Evolutionary conservation across 2,113 vertebrate species (phyloP).

Genomic region (Danio rerio): DNA sequence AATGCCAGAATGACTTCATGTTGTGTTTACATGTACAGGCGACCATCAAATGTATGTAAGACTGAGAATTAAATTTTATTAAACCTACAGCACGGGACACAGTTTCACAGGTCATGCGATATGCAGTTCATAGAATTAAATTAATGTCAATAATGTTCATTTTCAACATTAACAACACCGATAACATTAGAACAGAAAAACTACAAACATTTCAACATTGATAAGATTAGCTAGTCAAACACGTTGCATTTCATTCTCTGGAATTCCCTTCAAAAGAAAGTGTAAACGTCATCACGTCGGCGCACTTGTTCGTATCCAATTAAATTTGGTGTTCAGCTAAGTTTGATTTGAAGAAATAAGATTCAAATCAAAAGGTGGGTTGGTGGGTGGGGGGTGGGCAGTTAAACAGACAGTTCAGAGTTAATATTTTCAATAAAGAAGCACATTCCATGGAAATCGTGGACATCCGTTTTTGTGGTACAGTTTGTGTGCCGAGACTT

Average conservation of each 20-base stretch:
- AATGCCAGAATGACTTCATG: not conserved
- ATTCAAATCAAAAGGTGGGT: not conserved
- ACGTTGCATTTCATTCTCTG: constrained; percentile 80
- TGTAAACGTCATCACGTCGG: constrained; percentile 84
- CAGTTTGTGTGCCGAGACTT: constrained; percentile 50
- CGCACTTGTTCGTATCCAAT: constrained; percentile 70
- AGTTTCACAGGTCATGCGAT: constrained; percentile 90
- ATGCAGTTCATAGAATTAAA: constrained; percentile 84
- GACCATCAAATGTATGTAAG: not conserved
- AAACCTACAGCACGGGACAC: constrained; percentile 89
- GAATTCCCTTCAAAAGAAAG: constrained; percentile 79
- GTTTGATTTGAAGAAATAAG: constrained; percentile 44
- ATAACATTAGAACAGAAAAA: constrained; percentile 77
- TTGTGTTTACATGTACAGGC: not conserved
- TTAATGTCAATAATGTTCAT: constrained; percentile 68
- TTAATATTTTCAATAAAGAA: constrained; percentile 75
- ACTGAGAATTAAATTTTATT: constrained; percentile 83
- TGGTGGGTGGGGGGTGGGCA: not conserved
- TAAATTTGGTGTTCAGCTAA: constrained; percentile 63
- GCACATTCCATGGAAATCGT: constrained; percentile 81
- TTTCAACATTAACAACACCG: constrained; percentile 68
- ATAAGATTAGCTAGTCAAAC: constrained; percentile 83
- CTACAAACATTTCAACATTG: constrained; percentile 78
- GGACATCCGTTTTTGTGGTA: constrained; percentile 68
- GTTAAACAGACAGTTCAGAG: constrained; percentile 26